phyloP scores from a whole-genome alignment of 2,888 invertebrate species.

The Nasonia oneida region DNA sequence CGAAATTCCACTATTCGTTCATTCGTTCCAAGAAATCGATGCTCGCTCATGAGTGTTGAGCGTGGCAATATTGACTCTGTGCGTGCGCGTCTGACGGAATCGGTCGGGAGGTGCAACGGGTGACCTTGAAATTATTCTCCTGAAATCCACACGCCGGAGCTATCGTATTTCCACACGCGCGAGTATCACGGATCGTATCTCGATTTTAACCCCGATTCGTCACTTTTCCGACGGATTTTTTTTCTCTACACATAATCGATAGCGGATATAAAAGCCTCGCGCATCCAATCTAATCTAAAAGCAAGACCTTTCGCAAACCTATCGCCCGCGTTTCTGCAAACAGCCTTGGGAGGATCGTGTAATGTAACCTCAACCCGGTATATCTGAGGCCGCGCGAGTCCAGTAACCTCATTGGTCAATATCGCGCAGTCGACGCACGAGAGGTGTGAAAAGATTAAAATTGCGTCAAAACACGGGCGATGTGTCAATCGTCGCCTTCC shows the following conservation, averaged over 20 bases:
- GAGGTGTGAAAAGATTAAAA: not conserved
- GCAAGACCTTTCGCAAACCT: not conserved
- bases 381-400: not conserved
- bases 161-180: not conserved
- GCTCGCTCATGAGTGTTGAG: not conserved
- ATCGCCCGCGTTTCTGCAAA: not conserved
- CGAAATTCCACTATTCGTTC: not conserved
- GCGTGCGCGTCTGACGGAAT: not conserved
- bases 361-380: conserved; percentile 4
- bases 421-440: not conserved
- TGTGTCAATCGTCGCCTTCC: not conserved
- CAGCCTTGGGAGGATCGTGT: not conserved
- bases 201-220: conserved; percentile 4
- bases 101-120: not conserved
- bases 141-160: not conserved
- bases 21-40: not conserved
- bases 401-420: not conserved
- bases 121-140: not conserved
- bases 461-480: not conserved
- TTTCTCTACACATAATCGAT: not conserved
- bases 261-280: not conserved
- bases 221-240: not conserved
- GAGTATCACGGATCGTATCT: not conserved
- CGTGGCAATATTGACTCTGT: not conserved
- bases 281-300: not conserved